Conservation (phyloP, 2,888 invertebrate genomes). For the Bibio marci region DNA sequence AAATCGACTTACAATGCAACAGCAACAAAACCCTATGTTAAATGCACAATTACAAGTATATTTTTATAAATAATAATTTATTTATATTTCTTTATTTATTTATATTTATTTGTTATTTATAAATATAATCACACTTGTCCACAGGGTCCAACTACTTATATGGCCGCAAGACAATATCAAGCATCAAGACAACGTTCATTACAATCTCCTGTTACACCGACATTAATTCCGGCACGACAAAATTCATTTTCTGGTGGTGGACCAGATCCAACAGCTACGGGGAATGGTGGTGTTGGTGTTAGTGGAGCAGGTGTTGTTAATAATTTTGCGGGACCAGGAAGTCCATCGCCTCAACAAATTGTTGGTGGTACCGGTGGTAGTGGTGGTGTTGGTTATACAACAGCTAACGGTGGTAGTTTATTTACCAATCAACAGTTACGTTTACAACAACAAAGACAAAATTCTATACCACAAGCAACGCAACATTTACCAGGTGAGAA, state of each 20-base stretch:
- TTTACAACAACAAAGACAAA: slow-evolving; percentile 24
- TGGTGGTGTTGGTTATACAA: slow-evolving; percentile 9
- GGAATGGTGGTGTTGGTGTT: slow-evolving; percentile 13
- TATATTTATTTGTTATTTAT: background rate
- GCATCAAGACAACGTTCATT: slow-evolving; percentile 20
- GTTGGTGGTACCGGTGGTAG: slow-evolving; percentile 12
- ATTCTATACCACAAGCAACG: slow-evolving; percentile 27
- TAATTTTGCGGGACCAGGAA: too few relatives aligned
- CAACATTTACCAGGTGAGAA: slow-evolving; percentile 28
- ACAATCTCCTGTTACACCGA: slow-evolving; percentile 23
- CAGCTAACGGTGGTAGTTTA: slow-evolving; percentile 10
- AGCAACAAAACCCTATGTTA: slow-evolving; percentile 76
- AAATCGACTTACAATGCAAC: slow-evolving; percentile 40
- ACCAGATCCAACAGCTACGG: slow-evolving; percentile 16
- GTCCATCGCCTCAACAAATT: too few relatives aligned
- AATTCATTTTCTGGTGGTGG: slow-evolving; percentile 20
- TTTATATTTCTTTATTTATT: background rate
- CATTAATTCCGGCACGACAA: slow-evolving; percentile 21
- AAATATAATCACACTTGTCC: slow-evolving; percentile 2
- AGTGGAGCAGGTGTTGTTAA: slow-evolving; percentile 11
- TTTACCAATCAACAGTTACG: slow-evolving; percentile 26
- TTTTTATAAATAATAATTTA: slow-evolving; percentile 12
- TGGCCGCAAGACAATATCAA: slow-evolving; percentile 22
- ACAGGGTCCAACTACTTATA: slow-evolving; percentile 21
- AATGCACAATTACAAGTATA: slow-evolving; percentile 68